Evolutionary conservation across 2,888 invertebrate genomes (phyloP), one percentile per base, ranked within the genome.

Genomic region (Apodemia mormo): DNA sequence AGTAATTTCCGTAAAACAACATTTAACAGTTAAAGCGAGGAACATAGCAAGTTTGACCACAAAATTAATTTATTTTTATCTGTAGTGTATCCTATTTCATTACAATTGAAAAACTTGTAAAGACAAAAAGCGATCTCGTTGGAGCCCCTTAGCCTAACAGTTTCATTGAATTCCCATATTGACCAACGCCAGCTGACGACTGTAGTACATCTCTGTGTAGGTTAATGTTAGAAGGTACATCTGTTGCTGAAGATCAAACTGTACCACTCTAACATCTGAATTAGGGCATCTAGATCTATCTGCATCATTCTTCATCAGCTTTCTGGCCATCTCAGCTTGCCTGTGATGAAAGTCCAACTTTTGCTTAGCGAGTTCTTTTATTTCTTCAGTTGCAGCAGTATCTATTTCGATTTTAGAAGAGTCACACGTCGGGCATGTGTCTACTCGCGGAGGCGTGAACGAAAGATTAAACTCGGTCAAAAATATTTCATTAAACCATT

Each of bases 11-110:
- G 30, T 22, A 61, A 68, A 58, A 14, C 43, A 61, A 68, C 30
- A 45, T 64, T 58, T 67, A 68, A 33, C 69, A 71, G 43, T 72
- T 58, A 56, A 72, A 65, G 49, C 66, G 65, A 30, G 73, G 69
- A 52, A 29, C 56, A 56, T 29, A 56, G 7, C 56, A 56, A 56
- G 56, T 56, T 29, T 56, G 22, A 56, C 29, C 56, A 56, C 9
- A 56, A 56, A 56, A 56, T 56, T 29, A 56, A 56, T 56, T 29
- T n/a, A 7, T 29, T 56, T 56, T 56, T 14, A 54, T 43, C 43
- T 43, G 9, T 43, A 43, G 43, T 43, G 43, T 43, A 43, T 43
- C 43, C 9, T 43, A 8, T 43, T 43, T 43, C 43, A 43, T 9
- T 43, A 43, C 8, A 43, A 43, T 7, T 43, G 43, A 43, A 43